phyloP scores from a whole-genome alignment of 2,888 invertebrate species.

The Macaria liturata region DNA sequence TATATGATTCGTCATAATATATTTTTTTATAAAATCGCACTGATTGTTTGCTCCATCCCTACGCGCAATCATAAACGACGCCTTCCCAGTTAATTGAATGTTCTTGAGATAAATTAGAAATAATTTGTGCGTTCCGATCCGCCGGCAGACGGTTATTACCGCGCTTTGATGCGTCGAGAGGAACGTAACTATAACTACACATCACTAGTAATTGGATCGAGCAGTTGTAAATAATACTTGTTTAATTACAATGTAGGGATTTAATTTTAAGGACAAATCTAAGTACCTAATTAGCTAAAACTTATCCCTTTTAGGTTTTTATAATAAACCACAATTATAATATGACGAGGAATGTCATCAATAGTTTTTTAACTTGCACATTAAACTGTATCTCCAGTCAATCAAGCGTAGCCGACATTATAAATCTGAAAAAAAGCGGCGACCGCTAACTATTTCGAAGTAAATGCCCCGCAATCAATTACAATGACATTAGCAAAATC shows the following conservation, averaged over 20 bases:
- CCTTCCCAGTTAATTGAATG: slow-evolving; percentile 70
- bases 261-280: too few species aligned
- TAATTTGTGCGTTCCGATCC: slow-evolving; percentile 56
- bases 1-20: too few species aligned
- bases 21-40: too few species aligned
- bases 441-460: too few species aligned
- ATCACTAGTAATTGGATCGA: slow-evolving; percentile 13
- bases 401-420: too few species aligned
- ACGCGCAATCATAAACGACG: slow-evolving; percentile 34
- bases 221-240: slow-evolving; percentile 4
- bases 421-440: too few species aligned
- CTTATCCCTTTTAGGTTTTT: too few species aligned
- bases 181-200: slow-evolving; percentile 16
- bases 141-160: slow-evolving; percentile 58
- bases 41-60: neutral
- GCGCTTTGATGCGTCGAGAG: slow-evolving; percentile 48
- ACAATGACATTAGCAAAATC: slow-evolving; percentile 22
- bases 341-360: too few species aligned
- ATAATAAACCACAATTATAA: too few species aligned
- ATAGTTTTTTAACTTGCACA: too few species aligned
- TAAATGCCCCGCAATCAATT: slow-evolving; percentile 1
- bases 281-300: too few species aligned
- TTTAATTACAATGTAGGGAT: slow-evolving; percentile 4
- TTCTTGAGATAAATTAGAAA: slow-evolving; percentile 59
- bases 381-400: too few species aligned